Conservation (phyloP, 1,140 invertebrate species). For the Cyclargus thomasi region DNA sequence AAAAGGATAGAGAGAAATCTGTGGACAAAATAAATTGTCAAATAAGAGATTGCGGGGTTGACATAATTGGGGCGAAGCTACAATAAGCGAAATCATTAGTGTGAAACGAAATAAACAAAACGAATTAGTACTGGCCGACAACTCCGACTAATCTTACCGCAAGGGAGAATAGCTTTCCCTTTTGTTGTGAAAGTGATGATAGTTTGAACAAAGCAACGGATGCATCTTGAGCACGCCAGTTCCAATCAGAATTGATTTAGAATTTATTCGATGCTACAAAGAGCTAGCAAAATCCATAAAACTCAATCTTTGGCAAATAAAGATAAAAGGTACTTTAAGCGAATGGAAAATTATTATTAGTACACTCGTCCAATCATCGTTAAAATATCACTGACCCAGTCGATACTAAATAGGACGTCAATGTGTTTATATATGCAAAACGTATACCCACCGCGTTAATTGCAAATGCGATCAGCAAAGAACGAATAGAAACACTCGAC, state of each 20-base stretch:
- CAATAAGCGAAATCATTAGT: conserved; percentile 40
- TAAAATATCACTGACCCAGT: background rate
- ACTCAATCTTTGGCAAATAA: too few relatives aligned
- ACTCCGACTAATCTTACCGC: conserved; percentile 60
- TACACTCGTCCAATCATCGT: conserved; percentile 8
- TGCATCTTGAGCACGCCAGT: conserved; percentile 52
- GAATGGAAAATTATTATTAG: background rate
- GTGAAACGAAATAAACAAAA: conserved; percentile 65
- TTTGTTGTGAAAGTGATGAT: conserved; percentile 74
- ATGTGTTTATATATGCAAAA: conserved; percentile 46
- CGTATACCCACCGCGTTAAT: conserved; percentile 46
- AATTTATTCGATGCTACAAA: conserved; percentile 19
- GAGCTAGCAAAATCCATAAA: too few relatives aligned
- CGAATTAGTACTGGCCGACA: conserved; percentile 60
- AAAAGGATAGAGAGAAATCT: conserved; percentile 7
- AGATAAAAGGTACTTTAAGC: background rate
- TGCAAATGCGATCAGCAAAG: conserved; percentile 40
- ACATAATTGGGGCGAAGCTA: background rate
- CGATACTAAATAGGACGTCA: conserved; percentile 41
- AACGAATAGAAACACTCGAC: conserved; percentile 34
- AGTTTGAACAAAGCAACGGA: conserved; percentile 56
- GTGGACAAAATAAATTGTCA: conserved; percentile 1
- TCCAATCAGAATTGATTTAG: conserved; percentile 29
- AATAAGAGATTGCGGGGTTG: background rate
- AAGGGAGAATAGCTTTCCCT: conserved; percentile 69